phyloP scores from a whole-genome alignment of 1,140 invertebrate species.

The Drosophila kikkawai region DNA sequence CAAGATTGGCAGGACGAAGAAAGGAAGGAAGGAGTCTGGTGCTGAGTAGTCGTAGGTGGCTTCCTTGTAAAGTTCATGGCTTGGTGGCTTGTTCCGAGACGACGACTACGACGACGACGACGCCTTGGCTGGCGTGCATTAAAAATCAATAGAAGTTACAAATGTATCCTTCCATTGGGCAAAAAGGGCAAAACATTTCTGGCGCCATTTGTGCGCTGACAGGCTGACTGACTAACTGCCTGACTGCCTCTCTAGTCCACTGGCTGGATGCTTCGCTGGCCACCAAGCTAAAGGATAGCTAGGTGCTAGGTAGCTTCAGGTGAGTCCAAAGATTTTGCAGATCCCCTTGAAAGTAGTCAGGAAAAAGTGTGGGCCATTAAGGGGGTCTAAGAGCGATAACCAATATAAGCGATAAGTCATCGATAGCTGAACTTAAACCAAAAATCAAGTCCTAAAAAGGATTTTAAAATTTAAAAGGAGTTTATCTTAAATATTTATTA shows the following conservation, averaged over 20 bases:
- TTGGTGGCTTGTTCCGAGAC: slow-evolving; percentile 44
- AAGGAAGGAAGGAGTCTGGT: slow-evolving; percentile 11
- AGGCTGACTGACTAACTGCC: slow-evolving; percentile 37
- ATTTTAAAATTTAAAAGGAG: not conserved
- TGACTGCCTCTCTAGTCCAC: slow-evolving; percentile 22
- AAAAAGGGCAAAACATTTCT: slow-evolving; percentile 53
- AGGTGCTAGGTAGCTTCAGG: slow-evolving; percentile 1
- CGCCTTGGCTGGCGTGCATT: slow-evolving; percentile 66
- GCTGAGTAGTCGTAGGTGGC: slow-evolving; percentile 30
- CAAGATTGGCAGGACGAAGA: slow-evolving; percentile 9
- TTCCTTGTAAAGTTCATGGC: slow-evolving; percentile 50
- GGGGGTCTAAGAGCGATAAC: not conserved
- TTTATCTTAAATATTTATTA: not conserved
- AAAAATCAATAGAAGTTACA: slow-evolving; percentile 81
- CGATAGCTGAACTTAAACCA: not conserved
- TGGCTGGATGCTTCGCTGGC: slow-evolving; percentile 27
- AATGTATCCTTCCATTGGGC: slow-evolving; percentile 69
- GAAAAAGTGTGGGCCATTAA: not conserved
- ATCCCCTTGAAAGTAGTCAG: not conserved
- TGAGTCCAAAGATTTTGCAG: slow-evolving; percentile 15
- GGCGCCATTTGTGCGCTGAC: slow-evolving; percentile 55
- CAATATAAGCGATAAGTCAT: not conserved
- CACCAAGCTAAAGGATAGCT: slow-evolving; percentile 3
- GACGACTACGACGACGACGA: slow-evolving; percentile 22
- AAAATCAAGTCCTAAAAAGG: not conserved